A percentile compares a stretch with the other conserved stretches of the same genome.
Evolutionary conservation across 2,888 invertebrate species (phyloP).

Genomic region (Rhagonycha lutea): DNA sequence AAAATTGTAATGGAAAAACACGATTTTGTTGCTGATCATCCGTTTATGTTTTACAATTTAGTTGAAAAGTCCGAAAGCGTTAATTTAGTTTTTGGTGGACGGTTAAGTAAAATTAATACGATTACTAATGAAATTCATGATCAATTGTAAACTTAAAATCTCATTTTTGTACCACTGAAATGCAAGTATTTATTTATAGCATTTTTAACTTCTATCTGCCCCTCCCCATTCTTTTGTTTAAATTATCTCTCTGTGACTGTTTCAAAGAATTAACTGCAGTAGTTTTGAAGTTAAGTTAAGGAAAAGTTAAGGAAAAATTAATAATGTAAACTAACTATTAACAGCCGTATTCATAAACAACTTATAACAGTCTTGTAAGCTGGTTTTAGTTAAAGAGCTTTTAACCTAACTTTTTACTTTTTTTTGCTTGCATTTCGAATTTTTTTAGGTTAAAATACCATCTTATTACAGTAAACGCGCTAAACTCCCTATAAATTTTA

Average conservation of each 20-base stretch:
- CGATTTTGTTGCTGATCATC: slow-evolving; percentile 41
- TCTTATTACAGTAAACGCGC: no score
- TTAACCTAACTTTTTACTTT: no score
- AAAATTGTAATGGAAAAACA: slow-evolving; percentile 19
- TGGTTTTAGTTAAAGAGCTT: no score
- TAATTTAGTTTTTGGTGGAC: slow-evolving; percentile 20
- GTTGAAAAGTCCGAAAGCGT: not conserved
- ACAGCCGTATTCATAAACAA: no score
- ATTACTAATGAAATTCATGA: slow-evolving; percentile 9
- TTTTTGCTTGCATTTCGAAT: no score
- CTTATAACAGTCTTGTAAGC: no score
- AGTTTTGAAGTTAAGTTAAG: not conserved
- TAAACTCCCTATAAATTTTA: no score
- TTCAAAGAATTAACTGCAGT: not conserved
- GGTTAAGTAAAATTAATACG: slow-evolving; percentile 6
- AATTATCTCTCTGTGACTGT: not conserved
- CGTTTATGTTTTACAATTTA: slow-evolving; percentile 36
- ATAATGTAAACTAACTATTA: slow-evolving; percentile 1
- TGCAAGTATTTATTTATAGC: not conserved
- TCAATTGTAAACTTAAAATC: slow-evolving; percentile 20
- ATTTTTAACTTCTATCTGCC: not conserved
- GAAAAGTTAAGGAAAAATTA: slow-evolving; percentile 31
- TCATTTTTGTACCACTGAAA: not conserved
- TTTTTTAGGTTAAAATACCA: no score
- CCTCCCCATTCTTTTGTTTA: not conserved